Evolutionary conservation across 2,888 invertebrate genomes (phyloP).

Genomic region (Lomographa bimaculata): DNA sequence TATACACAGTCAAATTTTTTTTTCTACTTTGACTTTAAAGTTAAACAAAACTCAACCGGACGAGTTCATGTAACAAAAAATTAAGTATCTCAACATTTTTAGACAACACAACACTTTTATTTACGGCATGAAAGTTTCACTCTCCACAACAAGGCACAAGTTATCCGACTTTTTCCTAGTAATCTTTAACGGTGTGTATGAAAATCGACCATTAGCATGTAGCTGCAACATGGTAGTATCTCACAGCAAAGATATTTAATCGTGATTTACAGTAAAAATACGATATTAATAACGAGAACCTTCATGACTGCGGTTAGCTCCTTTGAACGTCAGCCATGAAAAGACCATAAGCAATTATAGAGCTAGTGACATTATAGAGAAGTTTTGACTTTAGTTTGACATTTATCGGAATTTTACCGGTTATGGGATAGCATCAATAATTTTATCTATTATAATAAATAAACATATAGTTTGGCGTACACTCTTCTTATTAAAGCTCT

Average conservation of each 20-base stretch:
- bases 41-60: too few relatives aligned
- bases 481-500: too few relatives aligned
- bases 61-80: too few relatives aligned
- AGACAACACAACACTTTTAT: slow-evolving; percentile 18
- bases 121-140: slow-evolving; percentile 48
- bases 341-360: slow-evolving; percentile 59
- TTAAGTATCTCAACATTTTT: too few relatives aligned
- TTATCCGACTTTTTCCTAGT: slow-evolving; percentile 51
- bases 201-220: slow-evolving; percentile 2
- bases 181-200: slow-evolving; percentile 42
- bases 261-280: slow-evolving; percentile 39
- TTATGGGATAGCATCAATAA: too few relatives aligned
- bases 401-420: neutral
- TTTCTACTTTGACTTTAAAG: too few relatives aligned
- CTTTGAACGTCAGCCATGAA: slow-evolving; percentile 82
- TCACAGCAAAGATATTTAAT: slow-evolving; percentile 44
- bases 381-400: neutral
- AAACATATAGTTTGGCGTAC: too few relatives aligned
- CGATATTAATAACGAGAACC: slow-evolving; percentile 61
- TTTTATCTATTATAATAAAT: too few relatives aligned
- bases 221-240: slow-evolving; percentile 28
- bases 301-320: slow-evolving; percentile 78
- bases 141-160: slow-evolving; percentile 48
- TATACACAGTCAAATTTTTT: slow-evolving; percentile 36
- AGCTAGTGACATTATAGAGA: neutral